These are phyloP conservation scores for Setophaga kirtlandii DNA, from an alignment of 2,113 vertebrate species.

Conservation along the genomic window DNA sequence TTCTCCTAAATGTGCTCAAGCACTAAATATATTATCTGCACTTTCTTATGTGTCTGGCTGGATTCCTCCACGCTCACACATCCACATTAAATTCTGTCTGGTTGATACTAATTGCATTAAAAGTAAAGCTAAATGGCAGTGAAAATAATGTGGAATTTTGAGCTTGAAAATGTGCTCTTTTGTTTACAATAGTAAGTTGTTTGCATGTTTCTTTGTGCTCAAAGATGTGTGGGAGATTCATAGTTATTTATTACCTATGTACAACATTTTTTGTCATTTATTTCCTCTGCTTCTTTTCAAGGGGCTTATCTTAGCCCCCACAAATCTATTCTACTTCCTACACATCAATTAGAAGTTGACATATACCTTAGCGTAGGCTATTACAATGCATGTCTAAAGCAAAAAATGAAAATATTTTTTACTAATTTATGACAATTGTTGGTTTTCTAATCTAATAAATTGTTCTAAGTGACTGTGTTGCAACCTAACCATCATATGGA, in stretches of 20 bases:
- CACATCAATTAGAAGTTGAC: background rate
- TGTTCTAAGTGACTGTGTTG: background rate
- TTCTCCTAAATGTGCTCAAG: background rate
- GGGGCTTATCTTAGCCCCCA: background rate
- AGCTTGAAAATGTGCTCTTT: background rate
- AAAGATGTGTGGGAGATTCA: slow-evolving; percentile 2
- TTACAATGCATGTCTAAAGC: background rate
- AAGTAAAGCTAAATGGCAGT: background rate
- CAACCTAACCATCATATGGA: background rate
- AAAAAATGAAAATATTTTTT: background rate
- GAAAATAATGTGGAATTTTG: background rate
- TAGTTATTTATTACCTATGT: background rate
- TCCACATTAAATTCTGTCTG: background rate
- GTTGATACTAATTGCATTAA: background rate
- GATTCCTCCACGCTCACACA: background rate
- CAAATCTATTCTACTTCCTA: background rate
- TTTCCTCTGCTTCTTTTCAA: background rate
- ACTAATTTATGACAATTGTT: background rate
- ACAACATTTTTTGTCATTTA: background rate
- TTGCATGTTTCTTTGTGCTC: slow-evolving; percentile 9
- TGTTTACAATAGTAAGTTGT: background rate
- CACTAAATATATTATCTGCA: background rate
- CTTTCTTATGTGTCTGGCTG: background rate
- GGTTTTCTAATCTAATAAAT: background rate
- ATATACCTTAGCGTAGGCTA: background rate